phyloP scores from a whole-genome alignment of 2,113 vertebrate genomes.

The Promerops cafer region DNA sequence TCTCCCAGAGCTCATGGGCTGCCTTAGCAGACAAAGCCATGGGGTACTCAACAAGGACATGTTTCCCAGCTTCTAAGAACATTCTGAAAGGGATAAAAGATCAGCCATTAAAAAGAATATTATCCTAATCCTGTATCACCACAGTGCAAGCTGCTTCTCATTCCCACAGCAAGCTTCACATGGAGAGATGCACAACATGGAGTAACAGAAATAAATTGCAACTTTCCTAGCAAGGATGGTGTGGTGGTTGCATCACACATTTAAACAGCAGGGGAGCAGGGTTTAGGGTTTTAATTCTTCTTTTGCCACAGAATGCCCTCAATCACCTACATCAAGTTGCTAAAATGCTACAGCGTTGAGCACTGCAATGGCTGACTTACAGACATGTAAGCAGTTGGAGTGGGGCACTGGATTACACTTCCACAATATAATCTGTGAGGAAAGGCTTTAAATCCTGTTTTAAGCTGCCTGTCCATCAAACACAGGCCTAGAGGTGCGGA shows the following conservation, averaged over 20 bases:
- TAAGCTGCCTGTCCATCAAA: background rate
- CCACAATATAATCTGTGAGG: background rate
- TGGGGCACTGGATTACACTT: background rate
- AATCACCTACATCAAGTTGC: background rate
- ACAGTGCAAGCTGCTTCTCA: background rate
- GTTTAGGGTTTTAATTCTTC: background rate
- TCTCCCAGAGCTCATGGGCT: conserved; percentile 79
- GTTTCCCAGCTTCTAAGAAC: conserved; percentile 89
- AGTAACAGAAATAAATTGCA: background rate
- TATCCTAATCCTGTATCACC: background rate
- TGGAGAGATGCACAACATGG: background rate
- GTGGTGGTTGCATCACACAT: background rate
- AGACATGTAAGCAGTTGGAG: background rate
- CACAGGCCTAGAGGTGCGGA: background rate
- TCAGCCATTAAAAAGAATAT: background rate
- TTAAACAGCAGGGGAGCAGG: background rate
- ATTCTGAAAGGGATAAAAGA: conserved; percentile 60
- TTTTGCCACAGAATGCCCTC: background rate
- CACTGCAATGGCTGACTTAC: background rate
- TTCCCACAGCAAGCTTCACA: background rate
- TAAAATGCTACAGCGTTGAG: background rate
- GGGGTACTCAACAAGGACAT: conserved; percentile 93
- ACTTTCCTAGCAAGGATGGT: background rate
- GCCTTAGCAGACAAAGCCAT: conserved; percentile 76
- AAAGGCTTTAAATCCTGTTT: background rate